These are phyloP conservation scores for Cataglyphis rosenhaueri DNA, from an alignment of 2,888 invertebrate genomes.

Conservation along the genomic window DNA sequence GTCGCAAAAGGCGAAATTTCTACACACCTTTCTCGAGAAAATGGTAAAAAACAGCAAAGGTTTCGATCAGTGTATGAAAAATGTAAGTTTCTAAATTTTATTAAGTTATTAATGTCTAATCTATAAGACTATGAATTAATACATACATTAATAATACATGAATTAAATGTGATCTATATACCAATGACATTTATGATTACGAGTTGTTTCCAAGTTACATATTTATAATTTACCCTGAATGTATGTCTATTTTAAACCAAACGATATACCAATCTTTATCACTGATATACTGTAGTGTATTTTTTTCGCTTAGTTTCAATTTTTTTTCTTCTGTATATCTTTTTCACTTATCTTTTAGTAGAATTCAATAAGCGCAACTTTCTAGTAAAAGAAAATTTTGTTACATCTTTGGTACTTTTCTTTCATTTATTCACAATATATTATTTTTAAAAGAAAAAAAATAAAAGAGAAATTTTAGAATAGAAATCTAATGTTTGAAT, in stretches of 20 bases:
- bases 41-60: conserved; percentile 82
- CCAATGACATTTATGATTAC: not conserved
- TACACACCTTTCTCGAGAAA: conserved; percentile 83
- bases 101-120: not conserved
- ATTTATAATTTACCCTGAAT: not conserved
- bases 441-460: not conserved
- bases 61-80: conserved; percentile 85
- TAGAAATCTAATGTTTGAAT: not conserved
- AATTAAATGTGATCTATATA: not conserved
- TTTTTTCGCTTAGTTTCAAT: not conserved
- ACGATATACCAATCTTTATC: not conserved
- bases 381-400: not conserved
- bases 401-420: not conserved
- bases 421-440: not conserved
- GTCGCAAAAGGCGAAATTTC: conserved; percentile 80
- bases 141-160: too few species aligned
- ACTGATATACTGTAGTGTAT: not conserved
- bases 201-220: not conserved
- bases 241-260: not conserved
- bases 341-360: not conserved
- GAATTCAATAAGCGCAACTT: not conserved
- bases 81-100: conserved; percentile 80
- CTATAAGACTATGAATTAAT: not conserved
- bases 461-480: not conserved
- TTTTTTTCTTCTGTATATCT: not conserved